These are phyloP conservation scores for Orthosia incerta DNA, from an alignment of 2,888 invertebrate genomes.

Conservation along the genomic window DNA sequence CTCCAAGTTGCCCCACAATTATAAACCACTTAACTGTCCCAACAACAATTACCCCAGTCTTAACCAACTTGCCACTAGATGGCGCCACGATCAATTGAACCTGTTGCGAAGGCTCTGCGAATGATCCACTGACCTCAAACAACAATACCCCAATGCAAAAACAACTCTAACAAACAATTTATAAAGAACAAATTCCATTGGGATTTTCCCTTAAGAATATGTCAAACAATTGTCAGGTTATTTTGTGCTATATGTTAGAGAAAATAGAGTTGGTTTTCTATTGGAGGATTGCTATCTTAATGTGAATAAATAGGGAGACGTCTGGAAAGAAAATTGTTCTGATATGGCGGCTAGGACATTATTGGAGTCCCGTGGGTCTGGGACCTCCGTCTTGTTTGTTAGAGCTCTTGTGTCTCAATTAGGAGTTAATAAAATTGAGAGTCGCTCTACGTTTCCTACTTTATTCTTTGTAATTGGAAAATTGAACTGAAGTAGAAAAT, in stretches of 20 bases:
- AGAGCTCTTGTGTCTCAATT: slow-evolving; percentile 58
- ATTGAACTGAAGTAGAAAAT: background rate
- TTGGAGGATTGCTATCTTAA: slow-evolving; percentile 69
- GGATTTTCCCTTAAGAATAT: slow-evolving; percentile 53
- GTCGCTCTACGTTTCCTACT: slow-evolving; percentile 28
- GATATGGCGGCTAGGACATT: slow-evolving; percentile 69
- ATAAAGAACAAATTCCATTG: slow-evolving; percentile 62
- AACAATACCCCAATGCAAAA: slow-evolving; percentile 57
- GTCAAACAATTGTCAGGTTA: slow-evolving; percentile 60
- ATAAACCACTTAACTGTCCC: slow-evolving; percentile 47
- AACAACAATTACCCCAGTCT: slow-evolving; percentile 55
- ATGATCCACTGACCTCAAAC: slow-evolving; percentile 81
- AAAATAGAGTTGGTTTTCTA: slow-evolving; percentile 69
- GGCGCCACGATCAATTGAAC: slow-evolving; percentile 81
- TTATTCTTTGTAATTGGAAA: slow-evolving; percentile 44
- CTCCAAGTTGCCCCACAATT: slow-evolving; percentile 35
- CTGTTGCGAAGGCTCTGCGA: slow-evolving; percentile 76
- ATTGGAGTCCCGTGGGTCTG: slow-evolving; percentile 48
- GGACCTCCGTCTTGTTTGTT: slow-evolving; percentile 57
- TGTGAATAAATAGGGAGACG: slow-evolving; percentile 77
- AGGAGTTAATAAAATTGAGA: slow-evolving; percentile 49
- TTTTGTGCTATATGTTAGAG: slow-evolving; percentile 69
- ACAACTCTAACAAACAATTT: slow-evolving; percentile 45
- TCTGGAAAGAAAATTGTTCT: slow-evolving; percentile 75
- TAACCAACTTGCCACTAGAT: slow-evolving; percentile 69